Evolutionary conservation across 2,113 vertebrate genomes (phyloP), one percentile per base, ranked within the genome.

Genomic region (Eudyptes chrysolophus): DNA sequence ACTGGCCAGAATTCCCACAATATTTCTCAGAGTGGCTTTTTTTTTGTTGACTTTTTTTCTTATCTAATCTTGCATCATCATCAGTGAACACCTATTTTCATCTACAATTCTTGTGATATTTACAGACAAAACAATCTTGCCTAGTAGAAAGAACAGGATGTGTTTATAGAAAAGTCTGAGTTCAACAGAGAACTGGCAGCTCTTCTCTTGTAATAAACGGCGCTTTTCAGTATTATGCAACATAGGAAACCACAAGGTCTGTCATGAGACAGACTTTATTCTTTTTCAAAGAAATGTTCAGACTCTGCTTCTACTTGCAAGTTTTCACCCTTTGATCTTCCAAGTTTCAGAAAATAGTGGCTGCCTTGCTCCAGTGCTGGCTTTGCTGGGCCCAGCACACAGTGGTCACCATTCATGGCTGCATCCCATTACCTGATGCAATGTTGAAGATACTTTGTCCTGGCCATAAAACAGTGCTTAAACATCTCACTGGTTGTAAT

Each of bases 81-180:
- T 10, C 61, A 78, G 34, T 48, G 72, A 84, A 48, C 19, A 70
- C 13, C 8, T 60, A 27, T 83, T 55, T 79, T 54, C 42, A 30
- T 22, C n/a, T 85, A 32, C 12, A 70, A 1, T 69, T 85, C 69
- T 18, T 78, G 20, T 64, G 55, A 34, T 89, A 69, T 95, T 96
- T 95, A 61, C 92, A 94, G 87, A 87, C 44, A 81, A 94, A 95
- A 89, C 84, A 83, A 30, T 29, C 68, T 94, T 64, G 21, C 64
- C 71, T 25, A 6, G 27, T 36, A 51, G 27, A 70, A 87, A 87
- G 79, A 84, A 94, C 15, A 49, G 40, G 80, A 86, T 77, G 64
- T 96, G 46, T 61, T 86, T 46, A 30, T 10, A 89, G 49, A 76
- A 68, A 85, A 81, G 24, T 26, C 46, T 9, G 69, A 57, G 51